Evolutionary conservation across 53 echinoderm and acorn worm species (phyloP), one percentile per base, ranked within the genome.

Genomic region (Echinometra lucunter): DNA sequence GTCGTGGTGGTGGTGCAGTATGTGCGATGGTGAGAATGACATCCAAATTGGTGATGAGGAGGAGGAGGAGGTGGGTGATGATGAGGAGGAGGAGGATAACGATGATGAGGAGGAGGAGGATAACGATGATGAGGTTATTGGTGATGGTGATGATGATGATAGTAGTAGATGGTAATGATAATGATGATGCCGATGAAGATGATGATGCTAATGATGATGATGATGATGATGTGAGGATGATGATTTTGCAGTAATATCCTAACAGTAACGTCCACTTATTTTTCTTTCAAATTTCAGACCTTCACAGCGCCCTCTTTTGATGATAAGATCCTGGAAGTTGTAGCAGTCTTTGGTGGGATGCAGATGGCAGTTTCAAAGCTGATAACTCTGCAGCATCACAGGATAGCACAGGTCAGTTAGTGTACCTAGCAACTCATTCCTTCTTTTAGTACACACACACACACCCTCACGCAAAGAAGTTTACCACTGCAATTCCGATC

Each of bases 221-320:
- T 80, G 80, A 40, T 80, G 40, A 80, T 42, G 80, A 42, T 80
- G 42, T 58, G 40, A 21, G 0, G 37, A 23, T 66, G 18, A 28
- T 58, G 66, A 37, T 88, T 1, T 4, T 49, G 34, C n/a, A n/a
- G n/a, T n/a, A n/a, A n/a, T n/a, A n/a, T n/a, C n/a, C n/a, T n/a
- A n/a, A n/a, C n/a, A n/a, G n/a, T n/a, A n/a, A n/a, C n/a, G n/a
- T n/a, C n/a, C n/a, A n/a, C n/a, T n/a, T n/a, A n/a, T n/a, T n/a
- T n/a, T n/a, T n/a, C n/a, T n/a, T n/a, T n/a, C n/a, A n/a, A n/a
- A n/a, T n/a, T n/a, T n/a, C 78, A 98, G 99, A 99, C 97, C 13
- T 99, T 99, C 92, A 92, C 99, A 95, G 98, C 98, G 17, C 99
- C 99, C 45, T 99, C 99, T 10, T 99, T 98, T 97, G 99, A 99